A percentile compares a stretch with the other conserved stretches of the same genome.
phyloP scores from a whole-genome alignment of 2,797 vertebrate species.

The Gymnoscopelus microlampas region DNA sequence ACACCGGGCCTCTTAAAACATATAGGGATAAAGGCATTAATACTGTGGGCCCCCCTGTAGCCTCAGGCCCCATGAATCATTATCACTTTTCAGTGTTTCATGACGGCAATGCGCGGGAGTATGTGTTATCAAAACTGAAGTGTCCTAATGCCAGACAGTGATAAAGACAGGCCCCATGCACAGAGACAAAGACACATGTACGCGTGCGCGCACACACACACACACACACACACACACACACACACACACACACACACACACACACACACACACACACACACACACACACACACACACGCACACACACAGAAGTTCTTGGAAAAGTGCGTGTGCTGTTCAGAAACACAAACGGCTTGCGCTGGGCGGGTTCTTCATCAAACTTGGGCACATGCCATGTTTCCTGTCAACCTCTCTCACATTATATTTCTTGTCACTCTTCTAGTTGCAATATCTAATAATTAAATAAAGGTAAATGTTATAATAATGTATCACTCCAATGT shows the following conservation, averaged over 20 bases:
- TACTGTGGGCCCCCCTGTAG: no score
- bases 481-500: no score
- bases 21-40: not conserved
- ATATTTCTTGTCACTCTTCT: no score
- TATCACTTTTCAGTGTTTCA: not conserved
- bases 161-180: slow-evolving; percentile 43
- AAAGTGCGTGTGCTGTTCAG: slow-evolving; percentile 39
- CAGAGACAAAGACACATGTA: slow-evolving; percentile 24
- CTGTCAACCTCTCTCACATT: no score
- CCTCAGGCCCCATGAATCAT: no score
- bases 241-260: slow-evolving; percentile 16
- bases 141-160: slow-evolving; percentile 40
- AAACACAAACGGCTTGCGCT: slow-evolving; percentile 37
- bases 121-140: slow-evolving; percentile 45
- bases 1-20: no score
- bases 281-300: not conserved
- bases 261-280: slow-evolving; percentile 1
- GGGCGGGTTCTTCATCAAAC: not conserved
- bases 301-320: slow-evolving; percentile 45
- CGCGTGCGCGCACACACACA: slow-evolving; percentile 4
- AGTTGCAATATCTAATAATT: no score
- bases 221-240: not conserved
- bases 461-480: no score
- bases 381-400: not conserved
- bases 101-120: not conserved